phyloP scores from a whole-genome alignment of 1,140 invertebrate genomes.

The Ceratosolen solmsi region DNA sequence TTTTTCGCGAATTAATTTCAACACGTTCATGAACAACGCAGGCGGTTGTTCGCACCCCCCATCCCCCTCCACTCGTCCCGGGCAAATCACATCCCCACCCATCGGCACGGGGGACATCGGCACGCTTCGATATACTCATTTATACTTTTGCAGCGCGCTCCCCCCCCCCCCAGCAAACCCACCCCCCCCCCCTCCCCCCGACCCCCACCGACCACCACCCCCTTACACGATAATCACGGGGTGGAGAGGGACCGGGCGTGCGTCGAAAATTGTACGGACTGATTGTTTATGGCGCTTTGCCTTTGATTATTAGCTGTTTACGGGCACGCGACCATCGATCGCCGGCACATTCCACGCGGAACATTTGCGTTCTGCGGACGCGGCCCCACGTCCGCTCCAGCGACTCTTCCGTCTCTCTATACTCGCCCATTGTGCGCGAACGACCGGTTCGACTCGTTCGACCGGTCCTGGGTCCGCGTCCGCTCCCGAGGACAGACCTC shows the following conservation, averaged over 20 bases:
- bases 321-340: constrained; percentile 64
- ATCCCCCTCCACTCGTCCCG: not conserved
- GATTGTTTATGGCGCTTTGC: constrained; percentile 71
- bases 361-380: constrained; percentile 43
- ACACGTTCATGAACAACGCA: not conserved
- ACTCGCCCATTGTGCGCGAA: not conserved
- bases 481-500: constrained; percentile 2
- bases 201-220: too few species aligned
- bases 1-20: constrained; percentile 25
- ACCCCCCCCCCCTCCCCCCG: too few species aligned
- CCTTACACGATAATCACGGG: too few species aligned
- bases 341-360: constrained; percentile 58
- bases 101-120: not conserved
- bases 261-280: constrained; percentile 16
- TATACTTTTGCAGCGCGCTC: constrained; percentile 65
- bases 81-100: constrained; percentile 57
- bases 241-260: not conserved
- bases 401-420: not conserved
- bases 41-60: not conserved
- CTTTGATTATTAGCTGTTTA: constrained; percentile 73
- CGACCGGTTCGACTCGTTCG: constrained; percentile 51
- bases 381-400: not conserved
- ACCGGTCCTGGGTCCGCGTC: constrained; percentile 35
- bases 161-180: too few species aligned
- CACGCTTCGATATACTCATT: constrained; percentile 59